Base-by-base conservation (phyloP, 2,888 invertebrate species). In the Crepidodera aurea region DNA sequence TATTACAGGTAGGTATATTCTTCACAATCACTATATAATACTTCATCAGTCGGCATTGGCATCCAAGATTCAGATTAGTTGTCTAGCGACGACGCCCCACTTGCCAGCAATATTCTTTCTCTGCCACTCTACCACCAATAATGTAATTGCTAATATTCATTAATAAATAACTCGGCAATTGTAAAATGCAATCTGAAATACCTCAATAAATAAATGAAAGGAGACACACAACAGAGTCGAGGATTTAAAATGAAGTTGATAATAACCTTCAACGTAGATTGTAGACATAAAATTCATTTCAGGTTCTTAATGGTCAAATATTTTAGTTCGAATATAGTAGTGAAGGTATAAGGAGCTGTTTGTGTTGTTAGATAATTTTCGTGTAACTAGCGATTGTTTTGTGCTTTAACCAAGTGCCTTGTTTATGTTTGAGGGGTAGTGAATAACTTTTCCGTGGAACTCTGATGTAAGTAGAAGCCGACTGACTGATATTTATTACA, bases 211-310 rank as follows among this genome's bases (percentile, higher is more conserved):
- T 71, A 73, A 72, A 72, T 70, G 72, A 73, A 73, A 73, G 73
- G 72, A 71, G 71, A 71, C 71, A 70, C 67, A 72, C 57, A 57
- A 39, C 53, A 58, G 55, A 63, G 55, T 40, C 59, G 55, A 48
- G 67, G 73, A 70, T 71, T 73, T 72, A 70, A 74, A 74, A 71
- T 73, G 73, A 73, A 75, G 74, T 74, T 73, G 72, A 74, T 75
- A 74, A 72, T 75, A 75, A 74, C 75, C 75, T 75, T 75, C 75
- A 71, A 69, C 73, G 72, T 73, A 71, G 72, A 75, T 75, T 73
- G 75, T 74, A 74, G 75, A 73, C 75, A 73, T 75, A 73, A 75
- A 75, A 74, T 75, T 74, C 74, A 74, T 74, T 75, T 75, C 75
- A 75, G 74, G 74, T 74, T 74, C 72, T 75, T 72, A 74, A 74